Percentiles rank a stretch among this genome's conserved stretches.
Evolutionary conservation across 2,113 vertebrate species (phyloP).

Genomic region (Nyctereutes procyonoides): DNA sequence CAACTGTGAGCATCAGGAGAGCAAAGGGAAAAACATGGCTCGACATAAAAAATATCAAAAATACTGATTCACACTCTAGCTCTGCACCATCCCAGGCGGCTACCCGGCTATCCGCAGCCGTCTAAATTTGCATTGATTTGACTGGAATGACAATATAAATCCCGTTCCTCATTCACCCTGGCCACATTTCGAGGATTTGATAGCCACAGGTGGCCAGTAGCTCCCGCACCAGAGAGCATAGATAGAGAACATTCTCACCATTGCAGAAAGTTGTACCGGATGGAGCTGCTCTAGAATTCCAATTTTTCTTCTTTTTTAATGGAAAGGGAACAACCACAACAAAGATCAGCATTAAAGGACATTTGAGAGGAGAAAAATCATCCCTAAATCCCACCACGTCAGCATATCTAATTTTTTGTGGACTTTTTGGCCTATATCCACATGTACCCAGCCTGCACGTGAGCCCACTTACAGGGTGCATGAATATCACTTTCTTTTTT

Average conservation of each 20-base stretch:
- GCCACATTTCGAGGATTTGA: neutral
- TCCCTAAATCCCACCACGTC: no score
- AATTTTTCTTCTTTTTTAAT: neutral
- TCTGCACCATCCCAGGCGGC: rapidly evolving
- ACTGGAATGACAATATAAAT: neutral
- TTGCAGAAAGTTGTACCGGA: neutral
- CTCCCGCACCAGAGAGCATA: rapidly evolving
- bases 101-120: no score
- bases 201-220: neutral
- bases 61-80: rapidly evolving
- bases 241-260: neutral
- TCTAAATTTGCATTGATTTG: neutral
- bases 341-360: neutral
- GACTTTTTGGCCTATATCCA: neutral
- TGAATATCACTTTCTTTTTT: neutral
- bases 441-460: neutral
- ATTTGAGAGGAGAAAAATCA: neutral
- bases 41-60: neutral
- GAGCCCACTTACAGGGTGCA: neutral
- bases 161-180: neutral
- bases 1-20: neutral
- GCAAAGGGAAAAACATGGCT: neutral
- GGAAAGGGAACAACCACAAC: neutral
- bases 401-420: neutral
- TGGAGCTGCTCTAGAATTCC: neutral